A percentile compares a stretch with the other conserved stretches of the same genome.
Evolutionary conservation across 2,113 vertebrate genomes (phyloP).

Genomic region (Podarcis muralis): DNA sequence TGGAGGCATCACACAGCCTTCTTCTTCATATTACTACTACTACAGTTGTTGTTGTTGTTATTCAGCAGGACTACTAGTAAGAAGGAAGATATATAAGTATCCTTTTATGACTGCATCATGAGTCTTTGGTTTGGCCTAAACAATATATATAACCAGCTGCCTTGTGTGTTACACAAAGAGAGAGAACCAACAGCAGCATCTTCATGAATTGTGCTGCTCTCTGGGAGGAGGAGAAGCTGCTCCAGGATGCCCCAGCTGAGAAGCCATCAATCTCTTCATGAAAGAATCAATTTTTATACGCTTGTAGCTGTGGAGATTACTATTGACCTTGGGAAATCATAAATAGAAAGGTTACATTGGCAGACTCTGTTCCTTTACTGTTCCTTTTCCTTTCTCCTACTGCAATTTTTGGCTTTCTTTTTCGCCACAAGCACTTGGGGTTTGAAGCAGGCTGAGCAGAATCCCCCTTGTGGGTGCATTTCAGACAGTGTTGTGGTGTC

Average conservation of each 20-base stretch:
- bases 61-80: not conserved
- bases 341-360: constrained; percentile 62
- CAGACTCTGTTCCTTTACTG: constrained; percentile 25
- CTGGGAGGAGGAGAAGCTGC: constrained; percentile 10
- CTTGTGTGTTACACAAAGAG: constrained; percentile 19
- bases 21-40: no score
- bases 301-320: constrained; percentile 54
- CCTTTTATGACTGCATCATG: not conserved
- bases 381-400: constrained; percentile 29
- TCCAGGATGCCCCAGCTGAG: not conserved
- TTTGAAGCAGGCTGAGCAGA: constrained; percentile 26
- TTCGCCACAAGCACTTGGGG: constrained; percentile 37
- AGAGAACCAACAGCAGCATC: not conserved
- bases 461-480: not conserved
- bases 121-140: not conserved
- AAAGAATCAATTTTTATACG: constrained; percentile 66
- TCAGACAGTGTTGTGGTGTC: no score
- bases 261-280: constrained; percentile 58
- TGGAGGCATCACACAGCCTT: not conserved
- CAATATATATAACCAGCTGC: not conserved
- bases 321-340: constrained; percentile 54
- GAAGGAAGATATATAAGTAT: not conserved
- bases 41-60: not conserved
- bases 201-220: constrained; percentile 38
- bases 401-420: not conserved